These are phyloP conservation scores for Lottia gigantea DNA, from an alignment of 2,888 invertebrate species.

Conservation along the genomic window DNA sequence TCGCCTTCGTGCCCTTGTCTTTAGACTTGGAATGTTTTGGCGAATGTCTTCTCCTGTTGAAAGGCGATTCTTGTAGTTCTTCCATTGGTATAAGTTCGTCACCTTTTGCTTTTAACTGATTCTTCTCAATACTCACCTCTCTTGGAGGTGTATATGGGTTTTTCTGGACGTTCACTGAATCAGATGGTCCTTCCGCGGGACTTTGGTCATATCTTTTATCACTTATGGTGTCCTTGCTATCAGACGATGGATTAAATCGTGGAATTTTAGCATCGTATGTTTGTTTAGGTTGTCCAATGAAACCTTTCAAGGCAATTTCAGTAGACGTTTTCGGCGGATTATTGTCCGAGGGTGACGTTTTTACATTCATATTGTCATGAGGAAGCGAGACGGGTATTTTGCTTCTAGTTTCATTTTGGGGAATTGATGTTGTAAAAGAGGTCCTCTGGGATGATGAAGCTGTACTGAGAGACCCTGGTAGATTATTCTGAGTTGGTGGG, in stretches of 20 bases:
- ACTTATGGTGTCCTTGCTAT: background rate
- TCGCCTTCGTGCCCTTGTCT: background rate
- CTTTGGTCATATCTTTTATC: background rate
- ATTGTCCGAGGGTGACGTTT: too few species aligned
- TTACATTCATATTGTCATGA: too few species aligned
- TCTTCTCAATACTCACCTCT: background rate
- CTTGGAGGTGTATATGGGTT: background rate
- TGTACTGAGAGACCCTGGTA: background rate
- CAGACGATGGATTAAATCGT: background rate
- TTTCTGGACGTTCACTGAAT: background rate
- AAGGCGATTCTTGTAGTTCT: background rate
- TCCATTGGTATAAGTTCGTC: background rate
- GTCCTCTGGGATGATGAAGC: too few species aligned
- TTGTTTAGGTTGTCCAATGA: too few species aligned
- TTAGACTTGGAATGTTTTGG: background rate
- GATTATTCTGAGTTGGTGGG: background rate
- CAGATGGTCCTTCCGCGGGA: background rate
- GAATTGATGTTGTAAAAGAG: too few species aligned
- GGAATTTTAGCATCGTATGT: background rate
- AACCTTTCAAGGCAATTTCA: too few species aligned
- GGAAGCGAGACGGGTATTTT: too few species aligned
- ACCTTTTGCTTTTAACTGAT: background rate
- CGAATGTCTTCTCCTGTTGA: too few species aligned
- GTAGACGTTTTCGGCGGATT: too few species aligned
- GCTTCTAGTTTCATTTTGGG: too few species aligned